Conservation (phyloP, 1,140 invertebrate genomes). For the Mesaphorura yosii region DNA sequence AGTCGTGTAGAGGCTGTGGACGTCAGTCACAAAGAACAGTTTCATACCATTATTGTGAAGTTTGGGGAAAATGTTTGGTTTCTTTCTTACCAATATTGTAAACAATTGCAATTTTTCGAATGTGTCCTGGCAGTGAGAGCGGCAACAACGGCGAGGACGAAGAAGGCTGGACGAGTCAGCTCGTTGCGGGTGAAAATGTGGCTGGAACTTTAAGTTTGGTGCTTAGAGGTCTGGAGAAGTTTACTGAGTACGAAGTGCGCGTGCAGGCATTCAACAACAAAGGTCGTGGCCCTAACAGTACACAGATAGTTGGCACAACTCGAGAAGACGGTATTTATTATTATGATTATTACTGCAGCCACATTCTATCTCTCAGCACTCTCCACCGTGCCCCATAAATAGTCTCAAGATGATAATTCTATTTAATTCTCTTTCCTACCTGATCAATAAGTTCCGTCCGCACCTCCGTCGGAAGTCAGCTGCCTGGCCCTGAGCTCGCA, state of each 20-base stretch:
- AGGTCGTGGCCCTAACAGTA: slow-evolving; percentile 59
- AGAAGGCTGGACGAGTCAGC: slow-evolving; percentile 6
- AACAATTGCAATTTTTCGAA: background rate
- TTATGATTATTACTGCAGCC: background rate
- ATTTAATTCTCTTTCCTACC: slow-evolving; percentile 17
- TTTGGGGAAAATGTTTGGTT: background rate
- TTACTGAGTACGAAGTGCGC: slow-evolving; percentile 61
- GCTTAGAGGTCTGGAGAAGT: slow-evolving; percentile 55
- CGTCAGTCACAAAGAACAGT: background rate
- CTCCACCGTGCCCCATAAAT: background rate
- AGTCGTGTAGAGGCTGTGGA: background rate
- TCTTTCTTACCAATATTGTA: background rate
- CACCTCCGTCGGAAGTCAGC: slow-evolving; percentile 50
- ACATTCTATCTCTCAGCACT: background rate
- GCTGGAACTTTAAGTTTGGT: background rate
- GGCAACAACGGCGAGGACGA: slow-evolving; percentile 18
- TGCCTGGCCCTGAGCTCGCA: slow-evolving; percentile 55
- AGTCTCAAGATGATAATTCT: background rate
- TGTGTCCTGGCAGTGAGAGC: slow-evolving; percentile 13
- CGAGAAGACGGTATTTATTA: slow-evolving; percentile 58
- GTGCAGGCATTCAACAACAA: slow-evolving; percentile 68
- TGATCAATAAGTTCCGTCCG: slow-evolving; percentile 50
- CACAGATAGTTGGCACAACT: slow-evolving; percentile 47
- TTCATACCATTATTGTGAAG: background rate
- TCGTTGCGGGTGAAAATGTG: background rate